These are phyloP conservation scores for Andrena bicolor DNA, from an alignment of 2,888 invertebrate genomes.

Conservation along the genomic window DNA sequence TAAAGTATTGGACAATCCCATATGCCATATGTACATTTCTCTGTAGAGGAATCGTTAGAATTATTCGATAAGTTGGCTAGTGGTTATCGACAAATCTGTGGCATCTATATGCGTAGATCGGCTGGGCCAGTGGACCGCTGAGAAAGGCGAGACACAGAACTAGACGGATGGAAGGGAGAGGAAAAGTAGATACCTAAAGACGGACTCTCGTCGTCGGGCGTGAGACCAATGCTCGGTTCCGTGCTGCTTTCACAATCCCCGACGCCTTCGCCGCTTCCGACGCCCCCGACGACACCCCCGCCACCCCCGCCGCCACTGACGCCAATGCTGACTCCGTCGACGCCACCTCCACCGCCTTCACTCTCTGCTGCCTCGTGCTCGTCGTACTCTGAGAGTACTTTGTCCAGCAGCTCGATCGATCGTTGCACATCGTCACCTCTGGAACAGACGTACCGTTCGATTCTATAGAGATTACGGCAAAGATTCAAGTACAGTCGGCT, in stretches of 20 bases:
- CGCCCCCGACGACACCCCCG: slow-evolving; percentile 80
- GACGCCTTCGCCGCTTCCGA: slow-evolving; percentile 84
- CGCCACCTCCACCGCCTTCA: slow-evolving; percentile 86
- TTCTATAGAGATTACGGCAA: slow-evolving; percentile 79
- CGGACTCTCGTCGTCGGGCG: slow-evolving; percentile 90
- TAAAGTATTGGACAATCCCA: no score
- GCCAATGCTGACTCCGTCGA: slow-evolving; percentile 84
- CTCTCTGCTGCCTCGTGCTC: slow-evolving; percentile 89
- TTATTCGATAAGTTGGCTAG: no score
- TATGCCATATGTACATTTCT: no score
- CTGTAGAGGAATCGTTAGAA: no score
- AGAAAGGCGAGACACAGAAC: no score
- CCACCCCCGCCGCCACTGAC: slow-evolving; percentile 84
- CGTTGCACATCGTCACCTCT: slow-evolving; percentile 95
- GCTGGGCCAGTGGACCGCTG: no score
- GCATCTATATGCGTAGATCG: no score
- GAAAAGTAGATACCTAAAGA: slow-evolving; percentile 87
- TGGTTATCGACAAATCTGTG: no score
- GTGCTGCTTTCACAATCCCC: slow-evolving; percentile 85
- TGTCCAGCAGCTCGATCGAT: slow-evolving; percentile 94
- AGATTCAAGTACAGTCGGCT: not conserved
- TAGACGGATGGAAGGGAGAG: not conserved
- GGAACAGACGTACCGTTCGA: slow-evolving; percentile 85
- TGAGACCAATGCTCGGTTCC: slow-evolving; percentile 86
- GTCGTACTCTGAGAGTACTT: slow-evolving; percentile 96